Base-by-base conservation (phyloP, 2,888 invertebrate species). In the Melanchra persicariae region DNA sequence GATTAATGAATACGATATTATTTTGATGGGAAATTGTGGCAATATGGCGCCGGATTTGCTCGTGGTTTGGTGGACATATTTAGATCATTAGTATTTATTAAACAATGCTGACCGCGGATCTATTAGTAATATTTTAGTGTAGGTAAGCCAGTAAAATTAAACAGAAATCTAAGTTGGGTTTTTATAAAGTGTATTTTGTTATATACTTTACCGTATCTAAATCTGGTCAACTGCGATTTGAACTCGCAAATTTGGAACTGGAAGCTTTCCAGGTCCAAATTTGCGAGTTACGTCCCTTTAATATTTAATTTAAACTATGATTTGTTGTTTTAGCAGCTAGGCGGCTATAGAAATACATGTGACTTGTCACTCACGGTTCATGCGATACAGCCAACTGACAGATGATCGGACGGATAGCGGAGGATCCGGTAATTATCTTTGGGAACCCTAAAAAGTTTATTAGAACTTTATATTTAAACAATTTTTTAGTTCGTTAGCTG, bases 401-500 rank as follows among this genome's bases (percentile, higher is more conserved):
- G 7, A 43, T 7, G 17, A 6, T 0, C 17, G 43, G 6, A 45
- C 45, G 19, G 19, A 19, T 8, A 8, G 19, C 19, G 2, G 19
- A 17, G 8, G 45, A 7, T 6, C n/a, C n/a, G n/a, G n/a, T n/a
- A n/a, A n/a, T n/a, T n/a, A n/a, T n/a, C n/a, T n/a, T n/a, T n/a
- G n/a, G 45, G 45, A 8, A 45, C n/a, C 54, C 19, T 19, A 22
- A 43, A 37, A 51, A n/a, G 3, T 5, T 8, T 22, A 1, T 15
- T 24, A 49, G 40, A 24, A 1, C 17, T 37, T 30, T 9, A 22
- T 17, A 51, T 52, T 45, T 47, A 24, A 45, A 62, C n/a, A 24
- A 54, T n/a, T 61, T 62, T 55, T 58, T 49, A 45, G 75, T 79
- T 79, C 70, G 81, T 80, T 79, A 80, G 81, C 17, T 45, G 51